Evolutionary conservation across 1,140 invertebrate genomes (phyloP).

Genomic region (Mya arenaria): DNA sequence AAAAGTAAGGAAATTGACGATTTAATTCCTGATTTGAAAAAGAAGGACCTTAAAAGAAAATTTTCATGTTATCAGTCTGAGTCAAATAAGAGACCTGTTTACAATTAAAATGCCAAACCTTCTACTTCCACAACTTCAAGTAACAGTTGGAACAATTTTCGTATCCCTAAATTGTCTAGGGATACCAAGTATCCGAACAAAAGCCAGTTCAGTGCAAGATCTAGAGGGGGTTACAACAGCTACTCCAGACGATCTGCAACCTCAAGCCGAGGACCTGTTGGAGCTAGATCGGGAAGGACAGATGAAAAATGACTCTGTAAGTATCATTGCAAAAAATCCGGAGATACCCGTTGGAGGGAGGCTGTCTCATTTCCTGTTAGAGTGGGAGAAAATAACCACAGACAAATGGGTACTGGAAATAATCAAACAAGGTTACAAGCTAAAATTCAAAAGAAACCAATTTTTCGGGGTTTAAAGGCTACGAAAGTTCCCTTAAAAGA

Average conservation of each 20-base stretch:
- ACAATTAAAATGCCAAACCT: too few relatives aligned
- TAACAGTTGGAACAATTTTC: too few relatives aligned
- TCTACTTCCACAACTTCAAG: too few relatives aligned
- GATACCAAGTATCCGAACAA: neutral
- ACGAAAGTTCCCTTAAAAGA: constrained; percentile 16
- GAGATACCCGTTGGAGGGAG: constrained; percentile 28
- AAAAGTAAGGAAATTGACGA: constrained; percentile 21
- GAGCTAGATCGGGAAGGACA: neutral
- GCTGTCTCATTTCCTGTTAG: constrained; percentile 19
- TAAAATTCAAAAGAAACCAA: constrained; percentile 34
- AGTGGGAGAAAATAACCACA: constrained; percentile 23
- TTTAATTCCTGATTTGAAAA: constrained; percentile 6
- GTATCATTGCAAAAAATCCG: constrained; percentile 16
- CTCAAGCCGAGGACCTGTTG: neutral
- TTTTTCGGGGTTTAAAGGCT: neutral
- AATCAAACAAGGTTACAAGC: constrained; percentile 23
- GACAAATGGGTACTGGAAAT: constrained; percentile 30
- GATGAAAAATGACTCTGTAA: constrained; percentile 25
- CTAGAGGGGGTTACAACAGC: neutral
- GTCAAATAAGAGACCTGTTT: constrained; percentile 1
- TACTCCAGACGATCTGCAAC: neutral
- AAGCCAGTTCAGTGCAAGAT: neutral
- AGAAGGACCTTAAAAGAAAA: constrained; percentile 19
- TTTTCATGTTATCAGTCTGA: neutral
- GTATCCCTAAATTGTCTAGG: too few relatives aligned